These are phyloP conservation scores for Typhlichthys subterraneus DNA, from an alignment of 2,797 vertebrate genomes.

Conservation along the genomic window DNA sequence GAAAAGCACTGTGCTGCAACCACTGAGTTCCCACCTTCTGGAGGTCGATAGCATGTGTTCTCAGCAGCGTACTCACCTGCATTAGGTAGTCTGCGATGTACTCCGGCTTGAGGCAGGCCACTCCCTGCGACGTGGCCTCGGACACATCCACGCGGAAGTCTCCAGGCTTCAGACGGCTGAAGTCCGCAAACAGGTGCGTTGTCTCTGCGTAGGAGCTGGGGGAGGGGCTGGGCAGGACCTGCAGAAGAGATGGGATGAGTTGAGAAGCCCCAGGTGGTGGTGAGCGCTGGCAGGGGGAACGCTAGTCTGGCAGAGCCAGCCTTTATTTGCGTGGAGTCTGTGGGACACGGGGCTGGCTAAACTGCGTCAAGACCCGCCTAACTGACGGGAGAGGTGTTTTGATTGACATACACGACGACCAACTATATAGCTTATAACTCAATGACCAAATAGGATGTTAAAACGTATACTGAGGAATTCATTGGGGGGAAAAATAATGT, in stretches of 20 bases:
- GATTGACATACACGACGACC: too few species aligned
- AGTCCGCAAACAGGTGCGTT: conserved; percentile 93
- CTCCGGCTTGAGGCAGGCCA: conserved; percentile 90
- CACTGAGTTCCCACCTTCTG: too few species aligned
- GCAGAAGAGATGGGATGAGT: conserved; percentile 4
- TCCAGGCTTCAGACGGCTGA: conserved; percentile 86
- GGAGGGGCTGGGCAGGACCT: conserved; percentile 88
- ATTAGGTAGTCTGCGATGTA: conserved; percentile 97
- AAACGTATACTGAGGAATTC: too few species aligned
- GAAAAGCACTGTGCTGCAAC: too few species aligned
- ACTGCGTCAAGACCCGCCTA: too few species aligned
- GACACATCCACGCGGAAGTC: conserved; percentile 80
- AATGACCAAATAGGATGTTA: too few species aligned
- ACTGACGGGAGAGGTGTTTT: too few species aligned
- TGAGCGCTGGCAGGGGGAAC: neutral
- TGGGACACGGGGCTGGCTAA: too few species aligned
- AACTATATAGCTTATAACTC: too few species aligned
- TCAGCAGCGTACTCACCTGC: conserved; percentile 78
- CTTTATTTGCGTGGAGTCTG: too few species aligned
- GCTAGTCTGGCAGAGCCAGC: too few species aligned
- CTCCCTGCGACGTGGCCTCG: conserved; percentile 83
- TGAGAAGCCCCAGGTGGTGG: neutral
- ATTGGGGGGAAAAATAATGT: too few species aligned
- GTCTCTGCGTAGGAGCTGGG: conserved; percentile 82
- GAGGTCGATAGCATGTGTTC: neutral